phyloP scores from a whole-genome alignment of 1,140 invertebrate genomes.

The Grapholita molesta region DNA sequence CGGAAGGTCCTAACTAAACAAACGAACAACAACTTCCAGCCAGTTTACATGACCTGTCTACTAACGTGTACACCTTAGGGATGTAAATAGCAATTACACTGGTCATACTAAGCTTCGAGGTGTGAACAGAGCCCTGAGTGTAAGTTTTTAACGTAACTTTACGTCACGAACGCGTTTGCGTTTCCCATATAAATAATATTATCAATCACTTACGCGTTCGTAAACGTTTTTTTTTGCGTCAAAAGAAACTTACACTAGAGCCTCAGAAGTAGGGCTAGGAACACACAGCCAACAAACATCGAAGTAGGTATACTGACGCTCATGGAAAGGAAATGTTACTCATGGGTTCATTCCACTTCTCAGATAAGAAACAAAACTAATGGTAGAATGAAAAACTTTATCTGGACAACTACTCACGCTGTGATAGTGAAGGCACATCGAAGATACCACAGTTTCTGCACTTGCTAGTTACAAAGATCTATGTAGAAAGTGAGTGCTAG shows the following conservation, averaged over 20 bases:
- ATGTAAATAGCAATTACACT: neutral
- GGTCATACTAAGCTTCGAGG: neutral
- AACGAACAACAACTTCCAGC: neutral
- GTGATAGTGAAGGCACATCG: neutral
- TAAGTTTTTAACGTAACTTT: no score
- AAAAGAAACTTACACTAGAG: no score
- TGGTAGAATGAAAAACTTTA: neutral
- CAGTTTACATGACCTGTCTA: neutral
- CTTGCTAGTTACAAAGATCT: neutral
- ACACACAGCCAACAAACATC: neutral
- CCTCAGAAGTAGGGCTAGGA: no score
- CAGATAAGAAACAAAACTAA: neutral
- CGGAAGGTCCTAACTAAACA: constrained; percentile 5
- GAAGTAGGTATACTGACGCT: neutral
- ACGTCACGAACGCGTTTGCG: no score
- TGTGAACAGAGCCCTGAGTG: neutral
- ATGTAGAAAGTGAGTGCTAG: neutral
- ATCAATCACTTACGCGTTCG: no score
- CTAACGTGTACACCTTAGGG: neutral
- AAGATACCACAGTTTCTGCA: neutral
- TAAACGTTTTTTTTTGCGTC: no score
- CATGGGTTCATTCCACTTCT: neutral
- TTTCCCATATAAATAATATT: no score
- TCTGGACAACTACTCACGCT: neutral
- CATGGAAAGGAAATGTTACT: neutral